Evolutionary conservation across 2,797 vertebrate genomes (phyloP).

Genomic region (Falco rusticolus): DNA sequence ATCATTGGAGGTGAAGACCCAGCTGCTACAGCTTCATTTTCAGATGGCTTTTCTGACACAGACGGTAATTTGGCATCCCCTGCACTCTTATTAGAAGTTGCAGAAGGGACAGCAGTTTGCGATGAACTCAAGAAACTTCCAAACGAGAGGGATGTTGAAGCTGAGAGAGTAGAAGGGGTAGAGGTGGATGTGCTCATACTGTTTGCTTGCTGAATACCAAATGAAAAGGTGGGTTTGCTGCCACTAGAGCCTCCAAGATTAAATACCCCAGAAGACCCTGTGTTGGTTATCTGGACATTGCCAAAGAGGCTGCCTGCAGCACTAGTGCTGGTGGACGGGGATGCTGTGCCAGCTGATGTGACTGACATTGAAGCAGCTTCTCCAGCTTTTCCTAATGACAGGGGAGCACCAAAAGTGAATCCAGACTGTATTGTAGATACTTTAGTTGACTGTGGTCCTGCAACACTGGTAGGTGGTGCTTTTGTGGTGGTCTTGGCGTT

Average conservation of each 20-base stretch:
- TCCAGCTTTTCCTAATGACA: conserved; percentile 68
- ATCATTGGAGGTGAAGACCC: neutral
- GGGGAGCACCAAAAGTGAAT: conserved; percentile 71
- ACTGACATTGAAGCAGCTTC: conserved; percentile 48
- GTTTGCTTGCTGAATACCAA: conserved; percentile 67
- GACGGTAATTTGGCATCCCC: conserved; percentile 49
- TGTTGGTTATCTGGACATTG: conserved; percentile 24
- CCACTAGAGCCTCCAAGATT: conserved; percentile 75
- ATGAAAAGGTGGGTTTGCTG: conserved; percentile 78
- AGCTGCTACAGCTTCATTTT: neutral
- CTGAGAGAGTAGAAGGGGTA: neutral
- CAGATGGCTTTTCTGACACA: conserved; percentile 69
- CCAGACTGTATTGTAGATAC: conserved; percentile 58
- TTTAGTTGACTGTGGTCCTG: conserved; percentile 49
- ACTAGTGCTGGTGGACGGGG: conserved; percentile 13
- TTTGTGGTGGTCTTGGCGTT: conserved; percentile 72
- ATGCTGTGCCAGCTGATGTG: neutral
- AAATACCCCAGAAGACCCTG: conserved; percentile 69
- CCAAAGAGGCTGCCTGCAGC: conserved; percentile 43
- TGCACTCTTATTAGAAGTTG: conserved; percentile 31
- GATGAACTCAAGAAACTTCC: conserved; percentile 78
- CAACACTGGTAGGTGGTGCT: conserved; percentile 1
- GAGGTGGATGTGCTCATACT: conserved; percentile 17
- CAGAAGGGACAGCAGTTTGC: conserved; percentile 33
- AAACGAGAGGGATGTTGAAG: conserved; percentile 74